Percentiles rank a stretch among this genome's conserved stretches.
Evolutionary conservation across 2,113 vertebrate species (phyloP).

Genomic region (Forbesichthys agassizii): DNA sequence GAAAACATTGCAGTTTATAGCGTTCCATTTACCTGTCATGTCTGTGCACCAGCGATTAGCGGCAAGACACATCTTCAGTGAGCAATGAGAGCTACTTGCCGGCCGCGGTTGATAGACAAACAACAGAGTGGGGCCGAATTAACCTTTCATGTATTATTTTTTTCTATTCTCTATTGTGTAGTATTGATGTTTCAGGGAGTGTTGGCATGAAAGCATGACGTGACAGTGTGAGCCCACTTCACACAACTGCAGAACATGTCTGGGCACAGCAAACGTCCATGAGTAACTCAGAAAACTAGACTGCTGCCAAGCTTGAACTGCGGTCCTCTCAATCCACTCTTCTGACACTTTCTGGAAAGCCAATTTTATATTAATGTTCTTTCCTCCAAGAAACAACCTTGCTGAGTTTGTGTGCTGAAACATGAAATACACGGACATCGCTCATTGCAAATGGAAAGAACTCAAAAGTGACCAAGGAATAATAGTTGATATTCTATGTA

Average conservation of each 20-base stretch:
- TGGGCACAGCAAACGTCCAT: slow-evolving; percentile 37
- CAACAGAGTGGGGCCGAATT: slow-evolving; percentile 10
- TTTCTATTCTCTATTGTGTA: slow-evolving; percentile 20
- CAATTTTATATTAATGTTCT: not conserved
- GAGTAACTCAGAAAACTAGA: slow-evolving; percentile 5
- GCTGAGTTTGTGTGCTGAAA: not conserved
- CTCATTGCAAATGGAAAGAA: not conserved
- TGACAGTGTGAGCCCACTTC: slow-evolving; percentile 29
- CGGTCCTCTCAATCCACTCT: not conserved
- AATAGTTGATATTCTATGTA: not conserved
- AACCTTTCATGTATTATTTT: slow-evolving; percentile 10
- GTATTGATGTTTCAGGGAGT: slow-evolving; percentile 47
- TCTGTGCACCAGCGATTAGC: no score
- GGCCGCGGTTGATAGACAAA: no score
- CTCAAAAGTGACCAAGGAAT: not conserved
- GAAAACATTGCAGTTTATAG: no score
- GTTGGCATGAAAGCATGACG: slow-evolving; percentile 47
- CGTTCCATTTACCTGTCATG: no score
- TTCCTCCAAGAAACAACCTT: not conserved
- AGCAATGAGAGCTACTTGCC: no score
- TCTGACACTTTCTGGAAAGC: not conserved
- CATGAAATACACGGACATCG: not conserved
- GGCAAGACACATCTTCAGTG: no score
- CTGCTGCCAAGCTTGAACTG: slow-evolving; percentile 10
- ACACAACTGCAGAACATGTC: slow-evolving; percentile 43